Percentiles rank a stretch among this genome's conserved stretches.
Evolutionary conservation across 2,113 vertebrate species (phyloP).

Genomic region (Prunella fulvescens): DNA sequence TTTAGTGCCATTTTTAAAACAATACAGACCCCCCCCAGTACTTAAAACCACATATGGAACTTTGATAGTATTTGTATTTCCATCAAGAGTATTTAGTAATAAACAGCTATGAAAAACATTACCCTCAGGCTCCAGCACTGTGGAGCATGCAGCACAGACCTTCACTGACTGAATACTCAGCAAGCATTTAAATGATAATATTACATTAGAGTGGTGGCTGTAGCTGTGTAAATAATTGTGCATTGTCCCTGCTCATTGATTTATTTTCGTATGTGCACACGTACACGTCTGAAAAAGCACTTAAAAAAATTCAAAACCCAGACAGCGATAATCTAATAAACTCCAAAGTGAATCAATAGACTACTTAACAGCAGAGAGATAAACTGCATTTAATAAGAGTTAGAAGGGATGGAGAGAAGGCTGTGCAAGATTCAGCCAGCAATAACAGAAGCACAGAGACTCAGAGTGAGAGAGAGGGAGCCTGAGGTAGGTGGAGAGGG

Average conservation of each 20-base stretch:
- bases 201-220: constrained; percentile 47
- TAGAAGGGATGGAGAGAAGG: neutral
- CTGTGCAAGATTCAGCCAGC: neutral
- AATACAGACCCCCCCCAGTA: neutral
- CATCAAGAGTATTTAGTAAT: constrained; percentile 62
- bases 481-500: neutral
- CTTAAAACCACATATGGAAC: constrained; percentile 34
- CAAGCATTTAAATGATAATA: constrained; percentile 61
- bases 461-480: neutral
- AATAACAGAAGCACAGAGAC: neutral
- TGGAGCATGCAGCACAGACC: constrained; percentile 39
- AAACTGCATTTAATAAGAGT: constrained; percentile 62
- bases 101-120: constrained; percentile 60
- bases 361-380: constrained; percentile 54
- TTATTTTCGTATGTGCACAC: constrained; percentile 32
- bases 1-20: constrained; percentile 43
- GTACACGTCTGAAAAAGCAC: neutral
- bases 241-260: constrained; percentile 46
- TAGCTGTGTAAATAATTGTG: constrained; percentile 59
- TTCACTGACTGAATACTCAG: constrained; percentile 47
- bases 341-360: constrained; percentile 58
- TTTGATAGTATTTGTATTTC: constrained; percentile 48
- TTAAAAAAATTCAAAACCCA: constrained; percentile 44
- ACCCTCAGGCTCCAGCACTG: constrained; percentile 49
- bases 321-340: constrained; percentile 64